Evolutionary conservation across 2,113 vertebrate genomes (phyloP), one percentile per base, ranked within the genome.

Genomic region (Gallinago undulata): DNA sequence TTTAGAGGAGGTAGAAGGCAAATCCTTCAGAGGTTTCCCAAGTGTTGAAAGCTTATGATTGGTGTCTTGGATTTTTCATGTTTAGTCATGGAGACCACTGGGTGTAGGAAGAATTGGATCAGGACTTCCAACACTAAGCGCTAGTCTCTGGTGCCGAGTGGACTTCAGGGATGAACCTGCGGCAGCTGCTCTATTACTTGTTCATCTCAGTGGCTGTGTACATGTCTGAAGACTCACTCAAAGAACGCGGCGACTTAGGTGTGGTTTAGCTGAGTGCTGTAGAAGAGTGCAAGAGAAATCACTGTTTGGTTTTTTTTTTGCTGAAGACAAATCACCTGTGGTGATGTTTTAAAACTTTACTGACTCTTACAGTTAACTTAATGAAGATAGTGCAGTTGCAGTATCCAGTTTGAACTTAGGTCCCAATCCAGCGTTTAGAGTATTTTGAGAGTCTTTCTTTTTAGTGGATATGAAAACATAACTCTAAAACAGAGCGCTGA

Each of bases 121-220:
- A 74, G 48, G 63, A 5, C 39, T 67, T 50, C 56, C 35, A 60
- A 0, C 9, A 1, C 12, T 16, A 0, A 35, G 16, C 84, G 45
- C 24, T 48, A 8, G 9, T 57, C 56, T 69, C 19, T 2, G 8
- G 0, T 18, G 21, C 2, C 60, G 69, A 11, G 43, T 30, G 35
- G 48, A 16, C 35, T 45, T 62, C 7, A 64, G 33, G 91, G 37
- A 3, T 30, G 53, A 57, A 9, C 5, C 11, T 60, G 50, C 2
- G 1, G 56, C 83, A 70, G 27, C 16, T 6, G 0, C 63, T 48
- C 28, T 23, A 9, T 57, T 60, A 6, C 6, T 30, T 3, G 1
- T 51, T 3, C 37, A 2, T 37, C 4, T 3, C 7, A 10, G 50
- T 55, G 62, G 56, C 55, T 73, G 37, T 4, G 51, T 31, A 3